Conservation (phyloP, 1,140 invertebrate genomes). For the Listronotus oregonensis region DNA sequence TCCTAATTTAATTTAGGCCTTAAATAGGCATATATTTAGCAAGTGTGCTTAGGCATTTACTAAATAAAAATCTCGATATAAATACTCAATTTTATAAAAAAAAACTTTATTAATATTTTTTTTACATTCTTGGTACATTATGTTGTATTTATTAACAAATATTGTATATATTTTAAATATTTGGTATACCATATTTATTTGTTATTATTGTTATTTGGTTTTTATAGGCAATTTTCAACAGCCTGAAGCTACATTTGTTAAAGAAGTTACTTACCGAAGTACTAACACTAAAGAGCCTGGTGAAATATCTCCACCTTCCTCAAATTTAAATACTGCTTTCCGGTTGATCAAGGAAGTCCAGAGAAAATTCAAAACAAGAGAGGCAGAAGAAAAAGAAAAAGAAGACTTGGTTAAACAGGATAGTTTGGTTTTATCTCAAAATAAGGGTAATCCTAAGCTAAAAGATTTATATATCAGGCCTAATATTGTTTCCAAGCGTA, state of each 20-base stretch:
- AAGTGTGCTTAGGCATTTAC: no score
- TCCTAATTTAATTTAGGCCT: no score
- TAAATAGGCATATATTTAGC: no score
- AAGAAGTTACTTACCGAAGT: slow-evolving; percentile 99
- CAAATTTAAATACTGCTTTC: slow-evolving; percentile 96
- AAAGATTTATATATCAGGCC: slow-evolving; percentile 99
- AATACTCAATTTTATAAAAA: no score
- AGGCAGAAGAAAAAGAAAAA: slow-evolving; percentile 98
- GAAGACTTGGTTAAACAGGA: slow-evolving; percentile 99
- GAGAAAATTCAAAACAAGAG: slow-evolving; percentile 97
- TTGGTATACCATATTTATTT: no score
- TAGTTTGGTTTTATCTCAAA: slow-evolving; percentile 91
- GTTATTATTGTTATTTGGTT: no score
- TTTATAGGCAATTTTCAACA: slow-evolving; percentile 79
- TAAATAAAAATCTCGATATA: no score
- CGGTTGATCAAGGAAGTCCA: slow-evolving; percentile 99
- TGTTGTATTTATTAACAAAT: no score
- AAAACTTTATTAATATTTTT: no score
- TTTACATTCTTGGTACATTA: no score
- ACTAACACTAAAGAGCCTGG: slow-evolving; percentile 98
- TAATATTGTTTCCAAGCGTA: slow-evolving; percentile 97
- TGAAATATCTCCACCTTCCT: slow-evolving; percentile 91
- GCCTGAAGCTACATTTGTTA: slow-evolving; percentile 95
- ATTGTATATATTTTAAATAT: no score
- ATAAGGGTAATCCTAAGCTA: slow-evolving; percentile 97